Evolutionary conservation across 2,113 vertebrate genomes (phyloP), one percentile per base, ranked within the genome.

Genomic region (Apteryx owenii): DNA sequence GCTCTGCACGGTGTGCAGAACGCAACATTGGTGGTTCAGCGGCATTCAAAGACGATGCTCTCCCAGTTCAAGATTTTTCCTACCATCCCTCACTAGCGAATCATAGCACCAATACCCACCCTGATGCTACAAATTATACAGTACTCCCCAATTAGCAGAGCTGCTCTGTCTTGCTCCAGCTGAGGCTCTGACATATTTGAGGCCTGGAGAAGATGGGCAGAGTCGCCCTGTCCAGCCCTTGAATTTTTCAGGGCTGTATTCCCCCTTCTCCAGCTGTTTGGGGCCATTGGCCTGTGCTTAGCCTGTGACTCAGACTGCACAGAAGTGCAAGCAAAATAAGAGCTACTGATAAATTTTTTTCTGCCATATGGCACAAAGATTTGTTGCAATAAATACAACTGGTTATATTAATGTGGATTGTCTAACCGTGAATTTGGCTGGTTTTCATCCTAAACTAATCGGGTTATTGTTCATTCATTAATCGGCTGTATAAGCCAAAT

Each of bases 251-350:
- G 36, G 10, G 12, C n/a, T 69, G 5, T 46, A 14, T 29, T 72
- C 33, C 20, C 28, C 28, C 0, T 1, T 12, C 48, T 28, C 31
- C 25, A 46, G 33, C 11, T 22, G 33, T 46, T 50, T 3, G 3
- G 0, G 1, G 23, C n/a, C 1, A 0, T 29, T n/a, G 36, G 10
- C 18, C 62, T 38, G 23, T 26, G 17, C 1, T 1, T 53, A 65
- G 31, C 26, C 51, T 8, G 18, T 0, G 3, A 6, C 31, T 33
- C 0, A 5, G 78, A 36, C 51, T 53, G 33, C 2, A 9, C 0
- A 73, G 62, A 71, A 61, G 31, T 4, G 29, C 28, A 12, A 64
- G 54, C 36, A 58, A 17, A 1, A 6, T 7, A 25, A n/a, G 28
- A 2, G 4, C n/a, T 0, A 0, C 9, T 56, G 50, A 12, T 48